Conservation (phyloP, 2,797 vertebrate species). For the Protosalanx chinensis region DNA sequence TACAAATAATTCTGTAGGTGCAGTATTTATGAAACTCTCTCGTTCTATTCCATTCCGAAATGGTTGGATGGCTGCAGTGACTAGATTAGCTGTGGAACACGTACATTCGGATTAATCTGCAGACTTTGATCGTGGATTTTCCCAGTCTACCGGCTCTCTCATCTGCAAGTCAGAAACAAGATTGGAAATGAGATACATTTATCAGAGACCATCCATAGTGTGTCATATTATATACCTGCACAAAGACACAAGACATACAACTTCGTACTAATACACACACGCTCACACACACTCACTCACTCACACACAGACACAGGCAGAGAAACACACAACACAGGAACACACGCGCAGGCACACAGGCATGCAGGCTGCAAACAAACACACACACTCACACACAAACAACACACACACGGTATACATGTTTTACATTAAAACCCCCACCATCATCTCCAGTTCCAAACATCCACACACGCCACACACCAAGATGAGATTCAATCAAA, state of each 20-base stretch:
- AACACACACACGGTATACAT: too few species aligned
- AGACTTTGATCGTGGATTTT: slow-evolving; percentile 39
- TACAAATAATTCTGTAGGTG: background rate
- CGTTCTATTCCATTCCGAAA: slow-evolving; percentile 9
- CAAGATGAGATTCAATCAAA: background rate
- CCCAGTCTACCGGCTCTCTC: slow-evolving; percentile 27
- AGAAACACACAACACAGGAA: slow-evolving; percentile 1
- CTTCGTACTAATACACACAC: background rate
- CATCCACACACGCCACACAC: too few species aligned
- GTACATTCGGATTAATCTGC: slow-evolving; percentile 43
- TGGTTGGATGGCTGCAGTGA: background rate
- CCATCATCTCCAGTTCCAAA: too few species aligned
- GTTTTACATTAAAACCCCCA: too few species aligned
- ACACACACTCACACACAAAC: background rate
- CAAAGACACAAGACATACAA: background rate
- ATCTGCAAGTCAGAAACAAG: slow-evolving; percentile 40
- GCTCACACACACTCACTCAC: too few species aligned
- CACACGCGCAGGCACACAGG: background rate
- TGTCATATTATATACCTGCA: slow-evolving; percentile 24
- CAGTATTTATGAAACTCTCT: background rate
- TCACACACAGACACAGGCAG: background rate
- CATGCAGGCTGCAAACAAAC: too few species aligned
- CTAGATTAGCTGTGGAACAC: slow-evolving; percentile 23
- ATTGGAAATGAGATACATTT: slow-evolving; percentile 36
- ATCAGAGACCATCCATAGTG: slow-evolving; percentile 28